Conservation (phyloP, 1,140 invertebrate species). For the Platorchestia sp. region DNA sequence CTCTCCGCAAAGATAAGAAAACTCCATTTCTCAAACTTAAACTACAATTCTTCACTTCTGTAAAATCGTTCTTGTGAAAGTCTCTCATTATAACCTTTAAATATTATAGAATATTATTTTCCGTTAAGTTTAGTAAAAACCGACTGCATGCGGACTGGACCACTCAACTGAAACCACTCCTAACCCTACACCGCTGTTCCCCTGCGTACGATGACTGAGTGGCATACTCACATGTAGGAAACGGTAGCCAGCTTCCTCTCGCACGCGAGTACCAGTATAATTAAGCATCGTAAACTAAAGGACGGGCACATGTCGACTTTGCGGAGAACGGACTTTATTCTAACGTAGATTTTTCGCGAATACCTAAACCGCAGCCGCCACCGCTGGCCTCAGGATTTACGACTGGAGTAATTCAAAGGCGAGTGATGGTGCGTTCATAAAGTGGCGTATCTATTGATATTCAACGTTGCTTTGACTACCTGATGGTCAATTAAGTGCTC, state of each 20-base stretch:
- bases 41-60: too few relatives aligned
- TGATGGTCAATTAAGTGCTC: background rate
- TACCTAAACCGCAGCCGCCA: background rate
- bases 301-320: background rate
- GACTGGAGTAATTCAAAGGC: background rate
- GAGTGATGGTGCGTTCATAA: background rate
- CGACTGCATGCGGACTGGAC: too few relatives aligned
- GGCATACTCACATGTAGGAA: constrained; percentile 24
- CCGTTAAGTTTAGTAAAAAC: too few relatives aligned
- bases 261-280: constrained; percentile 28
- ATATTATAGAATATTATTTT: too few relatives aligned
- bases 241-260: constrained; percentile 15
- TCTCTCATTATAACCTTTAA: too few relatives aligned
- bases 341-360: background rate
- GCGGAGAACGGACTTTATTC: background rate
- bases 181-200: too few relatives aligned
- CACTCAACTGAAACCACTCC: too few relatives aligned
- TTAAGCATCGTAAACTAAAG: constrained; percentile 24
- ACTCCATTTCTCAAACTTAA: too few relatives aligned
- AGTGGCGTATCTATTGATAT: constrained; percentile 12
- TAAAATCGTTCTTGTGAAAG: too few relatives aligned
- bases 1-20: too few relatives aligned
- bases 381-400: background rate
- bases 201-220: constrained; percentile 2
- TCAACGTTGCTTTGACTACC: background rate